Base-by-base conservation (phyloP, 2,113 vertebrate species). In the Bos taurus region DNA sequence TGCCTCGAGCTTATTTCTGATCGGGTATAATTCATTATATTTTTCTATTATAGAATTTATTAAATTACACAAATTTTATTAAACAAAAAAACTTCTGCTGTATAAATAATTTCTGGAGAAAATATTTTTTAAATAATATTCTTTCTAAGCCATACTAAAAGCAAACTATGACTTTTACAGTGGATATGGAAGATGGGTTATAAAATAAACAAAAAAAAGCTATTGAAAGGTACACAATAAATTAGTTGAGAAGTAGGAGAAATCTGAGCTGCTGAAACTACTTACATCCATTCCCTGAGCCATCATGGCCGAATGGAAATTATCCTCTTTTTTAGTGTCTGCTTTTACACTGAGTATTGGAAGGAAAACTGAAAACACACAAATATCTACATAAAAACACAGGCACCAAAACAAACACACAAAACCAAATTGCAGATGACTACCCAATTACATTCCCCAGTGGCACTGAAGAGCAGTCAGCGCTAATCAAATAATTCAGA, bases 401-500 rank as follows among this genome's bases (percentile, higher is more conserved):
- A 59, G 16, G 85, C 52, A 96, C 33, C 60, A 95, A 97, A 97
- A 97, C 77, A 97, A 94, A 97, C 89, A 82, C 84, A 81, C 50
- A 88, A 84, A 95, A 64, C 59, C 62, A 94, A 97, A 95, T 85
- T 87, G 78, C 30, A 87, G 93, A 93, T 95, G 94, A 85, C 82
- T 95, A 82, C 33, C 59, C 82, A 97, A 94, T 97, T 94, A 95
- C 46, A 80, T 90, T 96, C 86, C 86, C 97, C 82, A 48, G 85
- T 71, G 85, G 91, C 48, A 83, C 48, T 87, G 86, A 92, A 88
- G 57, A 91, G 71, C 96, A 90, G 96, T 95, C 71, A 96, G 57
- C 62, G 60, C 78, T 93, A 95, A 95, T 95, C 78, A 97, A 93
- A 94, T 94, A 97, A 97, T 87, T 96, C 93, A 77, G 93, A 98